phyloP scores from a whole-genome alignment of 2,888 invertebrate genomes.

The Clepsis dumicolana region DNA sequence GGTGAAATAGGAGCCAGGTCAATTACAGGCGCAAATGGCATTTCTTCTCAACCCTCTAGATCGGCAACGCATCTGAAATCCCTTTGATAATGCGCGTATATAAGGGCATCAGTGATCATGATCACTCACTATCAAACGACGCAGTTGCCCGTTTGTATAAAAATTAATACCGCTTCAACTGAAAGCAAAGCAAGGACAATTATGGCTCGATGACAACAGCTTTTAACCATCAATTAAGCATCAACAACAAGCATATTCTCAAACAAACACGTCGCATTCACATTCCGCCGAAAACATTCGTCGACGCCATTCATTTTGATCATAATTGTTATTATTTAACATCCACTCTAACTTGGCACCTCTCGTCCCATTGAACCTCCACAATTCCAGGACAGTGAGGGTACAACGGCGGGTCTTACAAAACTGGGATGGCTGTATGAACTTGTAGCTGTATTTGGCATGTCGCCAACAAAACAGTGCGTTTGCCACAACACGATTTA shows the following conservation, averaged over 20 bases:
- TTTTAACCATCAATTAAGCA: background rate
- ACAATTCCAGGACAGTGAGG: slow-evolving; percentile 8
- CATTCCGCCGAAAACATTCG: slow-evolving; percentile 31
- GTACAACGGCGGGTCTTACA: slow-evolving; percentile 34
- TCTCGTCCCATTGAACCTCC: slow-evolving; percentile 28
- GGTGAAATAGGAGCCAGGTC: no score
- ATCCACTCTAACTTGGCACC: slow-evolving; percentile 25
- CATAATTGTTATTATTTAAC: slow-evolving; percentile 42
- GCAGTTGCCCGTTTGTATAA: no score
- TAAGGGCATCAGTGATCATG: no score
- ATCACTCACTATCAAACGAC: no score
- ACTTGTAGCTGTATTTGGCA: slow-evolving; percentile 55
- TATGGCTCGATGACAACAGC: background rate
- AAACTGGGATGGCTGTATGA: slow-evolving; percentile 42
- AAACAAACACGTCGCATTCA: slow-evolving; percentile 35
- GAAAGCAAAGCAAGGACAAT: no score
- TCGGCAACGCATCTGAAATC: no score
- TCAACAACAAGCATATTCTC: slow-evolving; percentile 21
- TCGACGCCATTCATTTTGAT: slow-evolving; percentile 38
- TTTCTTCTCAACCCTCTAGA: no score
- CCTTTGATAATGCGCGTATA: no score
- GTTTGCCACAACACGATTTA: slow-evolving; percentile 61
- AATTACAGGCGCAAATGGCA: no score
- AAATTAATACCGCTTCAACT: no score
- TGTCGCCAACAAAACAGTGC: slow-evolving; percentile 58